Base-by-base conservation (phyloP, 2,888 invertebrate genomes). In the Macrosoma leucophasiata region DNA sequence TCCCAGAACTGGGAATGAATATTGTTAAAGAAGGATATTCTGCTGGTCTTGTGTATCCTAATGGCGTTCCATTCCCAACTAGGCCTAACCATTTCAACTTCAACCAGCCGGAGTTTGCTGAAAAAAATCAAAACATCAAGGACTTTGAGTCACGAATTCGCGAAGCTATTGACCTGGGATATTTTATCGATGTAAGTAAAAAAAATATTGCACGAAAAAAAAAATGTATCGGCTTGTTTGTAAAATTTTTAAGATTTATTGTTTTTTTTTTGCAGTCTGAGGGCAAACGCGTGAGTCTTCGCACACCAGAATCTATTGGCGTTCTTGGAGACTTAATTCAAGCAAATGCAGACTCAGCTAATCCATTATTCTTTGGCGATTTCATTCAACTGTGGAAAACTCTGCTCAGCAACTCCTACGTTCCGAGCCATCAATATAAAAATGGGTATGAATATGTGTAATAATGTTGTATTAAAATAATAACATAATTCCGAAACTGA, bases 321-420 rank as follows among this genome's bases (percentile, higher is more conserved):
- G 71, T 86, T 35, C 78, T 93, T 33, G 91, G 89, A 28, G 86
- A 87, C 52, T 50, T 91, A 29, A 85, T 92, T 47, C 88, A 91
- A 67, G 86, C 87, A 24, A 89, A 89, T 52, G 82, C 84, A 10
- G 87, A 88, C 43, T 89, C 90, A 44, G 76, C 87, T 11, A 88
- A 91, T 63, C 61, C 58, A 22, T 60, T 74, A 10, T 88, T 73
- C 69, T 91, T 90, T 58, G 87, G 87, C 36, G 82, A 85, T 53
- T 77, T 90, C 29, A 78, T 86, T 36, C 74, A 67, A 29, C 72
- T 82, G 32, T 86, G 87, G 55, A 88, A 87, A 54, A 69, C 84
- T 29, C 72, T 91, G 24, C 81, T 91, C 26, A 90, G 91, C 25
- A 85, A 84, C 52, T 58, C 75, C 7, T 30, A 55, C 5, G 49